phyloP scores from a whole-genome alignment of 1,140 invertebrate species.

The Maniola jurtina region DNA sequence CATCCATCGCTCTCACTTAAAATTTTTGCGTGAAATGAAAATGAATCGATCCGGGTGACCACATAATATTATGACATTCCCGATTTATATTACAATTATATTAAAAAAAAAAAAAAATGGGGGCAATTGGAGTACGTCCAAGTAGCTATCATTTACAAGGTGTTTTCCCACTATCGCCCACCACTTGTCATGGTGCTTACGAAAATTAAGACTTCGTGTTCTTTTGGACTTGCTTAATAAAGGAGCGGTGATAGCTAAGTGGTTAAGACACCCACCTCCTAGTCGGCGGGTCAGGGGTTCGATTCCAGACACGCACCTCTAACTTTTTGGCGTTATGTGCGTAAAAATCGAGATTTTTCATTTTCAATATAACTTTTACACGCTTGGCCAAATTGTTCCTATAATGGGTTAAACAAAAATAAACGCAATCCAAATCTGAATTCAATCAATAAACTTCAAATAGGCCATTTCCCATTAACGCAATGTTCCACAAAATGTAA shows the following conservation, averaged over 20 bases:
- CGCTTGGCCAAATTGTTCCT: neutral
- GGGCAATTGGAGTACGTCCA: constrained; percentile 25
- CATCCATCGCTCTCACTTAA: neutral
- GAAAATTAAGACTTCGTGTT: constrained; percentile 1
- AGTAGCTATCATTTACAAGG: constrained; percentile 20
- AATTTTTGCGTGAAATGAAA: neutral
- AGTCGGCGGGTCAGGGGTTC: no score
- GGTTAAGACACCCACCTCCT: no score
- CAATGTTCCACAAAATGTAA: constrained; percentile 18
- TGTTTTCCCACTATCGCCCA: constrained; percentile 28
- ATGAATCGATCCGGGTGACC: neutral
- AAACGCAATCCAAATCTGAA: neutral
- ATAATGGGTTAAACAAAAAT: neutral
- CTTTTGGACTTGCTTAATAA: neutral
- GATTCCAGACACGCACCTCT: no score
- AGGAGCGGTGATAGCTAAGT: no score
- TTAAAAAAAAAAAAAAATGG: constrained; percentile 15
- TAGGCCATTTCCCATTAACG: constrained; percentile 21
- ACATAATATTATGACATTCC: constrained; percentile 7
- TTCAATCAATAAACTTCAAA: constrained; percentile 9
- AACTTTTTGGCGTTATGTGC: no score
- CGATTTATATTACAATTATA: constrained; percentile 3
- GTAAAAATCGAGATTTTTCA: no score
- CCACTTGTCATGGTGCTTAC: constrained; percentile 15
- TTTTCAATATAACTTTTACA: neutral